Evolutionary conservation across 2,113 vertebrate species (phyloP), one percentile per base, ranked within the genome.

Genomic region (Cariama cristata): DNA sequence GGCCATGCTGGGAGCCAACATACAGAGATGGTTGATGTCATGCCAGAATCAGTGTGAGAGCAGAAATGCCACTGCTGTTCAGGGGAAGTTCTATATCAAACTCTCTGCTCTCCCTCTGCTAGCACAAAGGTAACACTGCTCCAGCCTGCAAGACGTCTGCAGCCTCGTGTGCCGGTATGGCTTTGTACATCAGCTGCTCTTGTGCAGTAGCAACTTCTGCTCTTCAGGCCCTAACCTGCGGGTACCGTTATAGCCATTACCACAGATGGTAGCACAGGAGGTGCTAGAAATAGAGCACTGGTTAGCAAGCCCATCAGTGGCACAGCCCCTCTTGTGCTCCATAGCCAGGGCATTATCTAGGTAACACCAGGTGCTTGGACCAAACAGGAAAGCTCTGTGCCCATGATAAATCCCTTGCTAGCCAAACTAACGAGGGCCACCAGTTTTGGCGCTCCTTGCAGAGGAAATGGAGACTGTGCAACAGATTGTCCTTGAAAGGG

Each of bases 181-280:
- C 50, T 74, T 72, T 63, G 33, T 55, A 42, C 23, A 3, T 92
- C 90, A 86, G 45, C 76, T 50, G 32, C 64, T 83, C 52, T 30
- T 33, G 58, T 45, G 76, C 49, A 50, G 45, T 24, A 56, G 71
- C 16, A 72, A 9, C 26, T 69, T 74, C 58, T 3, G 10, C 53
- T 87, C 28, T n/a, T 60, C 67, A n/a, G 30, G 4, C 35, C 33
- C 45, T 32, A 4, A 38, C 49, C 60, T 53, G 40, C 2, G 7
- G 42, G 50, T 69, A 1, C 58, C 23, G 1, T 77, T 71, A 12
- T 8, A 53, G 38, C 49, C 66, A 58, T 60, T 53, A 8, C 33
- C 81, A 47, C 96, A 95, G 91, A 94, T 93, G 93, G 96, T 16
- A 15, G 77, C 92, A 42, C 86, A 88, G 92, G 86, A 93, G 89